These are phyloP conservation scores for Cossypha dichroa DNA, from an alignment of 2,797 vertebrate species.

Conservation along the genomic window DNA sequence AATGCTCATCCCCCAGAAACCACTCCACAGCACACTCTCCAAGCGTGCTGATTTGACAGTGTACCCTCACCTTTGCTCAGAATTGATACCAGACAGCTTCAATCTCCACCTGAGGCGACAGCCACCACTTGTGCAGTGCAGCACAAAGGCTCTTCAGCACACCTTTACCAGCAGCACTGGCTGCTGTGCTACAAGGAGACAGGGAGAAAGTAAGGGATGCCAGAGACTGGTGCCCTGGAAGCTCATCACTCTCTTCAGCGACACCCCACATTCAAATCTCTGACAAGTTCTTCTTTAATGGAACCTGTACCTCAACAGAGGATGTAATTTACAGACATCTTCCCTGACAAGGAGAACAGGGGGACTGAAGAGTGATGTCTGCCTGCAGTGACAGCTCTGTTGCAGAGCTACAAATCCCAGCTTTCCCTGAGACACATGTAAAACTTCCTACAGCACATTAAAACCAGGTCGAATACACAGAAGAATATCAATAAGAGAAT, in stretches of 20 bases:
- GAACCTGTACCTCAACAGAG: not conserved
- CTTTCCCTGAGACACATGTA: not conserved
- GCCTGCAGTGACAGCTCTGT: not conserved
- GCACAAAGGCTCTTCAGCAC: not conserved
- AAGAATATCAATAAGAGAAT: not conserved
- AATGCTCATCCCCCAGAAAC: not conserved
- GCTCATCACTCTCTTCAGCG: not conserved
- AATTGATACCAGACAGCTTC: not conserved
- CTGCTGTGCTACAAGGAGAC: not conserved
- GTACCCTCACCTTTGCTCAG: not conserved
- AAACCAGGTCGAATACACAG: not conserved
- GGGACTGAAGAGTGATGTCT: not conserved
- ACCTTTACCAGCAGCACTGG: not conserved
- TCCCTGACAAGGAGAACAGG: not conserved
- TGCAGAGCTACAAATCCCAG: slow-evolving; percentile 11
- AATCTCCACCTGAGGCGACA: not conserved
- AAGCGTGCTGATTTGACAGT: not conserved
- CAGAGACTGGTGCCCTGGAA: not conserved
- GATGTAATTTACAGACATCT: not conserved
- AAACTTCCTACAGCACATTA: not conserved
- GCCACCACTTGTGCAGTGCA: not conserved
- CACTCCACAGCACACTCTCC: not conserved
- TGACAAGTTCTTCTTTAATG: not conserved
- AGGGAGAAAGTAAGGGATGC: not conserved
- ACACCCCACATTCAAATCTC: not conserved